phyloP scores from a whole-genome alignment of 2,888 invertebrate genomes.

The Apotomis capreana region DNA sequence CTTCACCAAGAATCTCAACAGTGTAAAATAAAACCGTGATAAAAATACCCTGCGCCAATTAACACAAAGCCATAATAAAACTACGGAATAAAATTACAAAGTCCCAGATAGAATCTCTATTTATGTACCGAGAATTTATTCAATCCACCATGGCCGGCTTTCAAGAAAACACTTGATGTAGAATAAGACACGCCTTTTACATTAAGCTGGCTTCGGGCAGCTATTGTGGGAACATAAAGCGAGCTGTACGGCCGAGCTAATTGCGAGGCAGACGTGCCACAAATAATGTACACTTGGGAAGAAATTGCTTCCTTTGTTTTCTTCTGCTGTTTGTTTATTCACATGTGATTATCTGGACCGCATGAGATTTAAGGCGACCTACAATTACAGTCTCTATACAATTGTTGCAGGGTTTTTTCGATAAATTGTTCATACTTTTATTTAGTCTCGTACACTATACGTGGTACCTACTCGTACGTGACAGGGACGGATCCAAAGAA shows the following conservation, averaged over 20 bases:
- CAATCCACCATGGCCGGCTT: conserved; percentile 43
- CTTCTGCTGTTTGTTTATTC: conserved; percentile 47
- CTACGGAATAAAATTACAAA: conserved; percentile 9
- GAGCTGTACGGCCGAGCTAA: conserved; percentile 58
- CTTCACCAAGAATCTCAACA: background rate
- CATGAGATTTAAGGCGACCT: conserved; percentile 29
- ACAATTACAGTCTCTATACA: background rate
- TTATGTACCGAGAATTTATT: conserved; percentile 42
- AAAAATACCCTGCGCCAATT: conserved; percentile 14
- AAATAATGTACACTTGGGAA: conserved; percentile 60
- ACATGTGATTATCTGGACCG: conserved; percentile 45
- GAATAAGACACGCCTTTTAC: conserved; percentile 67
- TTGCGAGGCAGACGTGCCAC: conserved; percentile 64
- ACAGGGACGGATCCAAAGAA: too few species aligned
- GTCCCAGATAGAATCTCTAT: conserved; percentile 34
- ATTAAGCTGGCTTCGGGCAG: conserved; percentile 57
- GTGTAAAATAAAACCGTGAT: conserved; percentile 15
- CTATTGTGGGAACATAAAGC: conserved; percentile 62
- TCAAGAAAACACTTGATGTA: conserved; percentile 62
- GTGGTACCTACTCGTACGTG: background rate
- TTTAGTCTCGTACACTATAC: background rate
- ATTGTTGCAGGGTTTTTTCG: background rate
- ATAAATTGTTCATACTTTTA: background rate
- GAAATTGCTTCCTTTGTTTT: conserved; percentile 50
- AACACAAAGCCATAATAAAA: background rate